Conservation (phyloP, 2,888 invertebrate species). For the Hedya salicella region DNA sequence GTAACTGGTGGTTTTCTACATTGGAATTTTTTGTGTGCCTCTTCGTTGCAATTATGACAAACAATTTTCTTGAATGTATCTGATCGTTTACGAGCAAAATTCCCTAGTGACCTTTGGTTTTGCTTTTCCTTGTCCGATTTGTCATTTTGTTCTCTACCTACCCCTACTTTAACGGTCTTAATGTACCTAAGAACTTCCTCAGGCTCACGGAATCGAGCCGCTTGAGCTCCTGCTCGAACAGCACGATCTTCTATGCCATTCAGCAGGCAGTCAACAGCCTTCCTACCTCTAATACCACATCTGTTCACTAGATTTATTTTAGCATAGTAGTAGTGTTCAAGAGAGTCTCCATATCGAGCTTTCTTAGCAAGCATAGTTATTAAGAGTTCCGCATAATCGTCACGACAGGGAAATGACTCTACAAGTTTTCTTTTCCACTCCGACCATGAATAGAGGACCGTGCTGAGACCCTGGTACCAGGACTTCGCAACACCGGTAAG, state of each 20-base stretch:
- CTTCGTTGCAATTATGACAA: not conserved
- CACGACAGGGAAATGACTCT: slow-evolving; percentile 35
- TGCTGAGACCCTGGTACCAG: slow-evolving; percentile 10
- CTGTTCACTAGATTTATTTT: slow-evolving; percentile 35
- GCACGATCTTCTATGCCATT: slow-evolving; percentile 14
- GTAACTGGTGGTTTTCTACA: not conserved
- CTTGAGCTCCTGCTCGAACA: slow-evolving; percentile 31
- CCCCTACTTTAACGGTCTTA: slow-evolving; percentile 10
- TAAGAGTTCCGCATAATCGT: slow-evolving; percentile 34
- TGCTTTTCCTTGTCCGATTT: not conserved
- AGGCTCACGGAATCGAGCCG: slow-evolving; percentile 26
- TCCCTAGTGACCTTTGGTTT: not conserved
- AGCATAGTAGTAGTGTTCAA: slow-evolving; percentile 31
- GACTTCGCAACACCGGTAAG: slow-evolving; percentile 24
- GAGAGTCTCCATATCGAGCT: slow-evolving; percentile 19
- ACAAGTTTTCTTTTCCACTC: slow-evolving; percentile 35
- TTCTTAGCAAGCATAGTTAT: slow-evolving; percentile 17
- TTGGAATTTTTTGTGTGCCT: not conserved
- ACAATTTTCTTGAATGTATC: not conserved
- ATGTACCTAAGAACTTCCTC: slow-evolving; percentile 38
- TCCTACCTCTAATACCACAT: slow-evolving; percentile 21
- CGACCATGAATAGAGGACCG: slow-evolving; percentile 10
- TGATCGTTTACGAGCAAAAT: not conserved
- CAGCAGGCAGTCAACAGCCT: not conserved
- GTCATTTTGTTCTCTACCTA: not conserved